phyloP scores from a whole-genome alignment of 2,797 vertebrate species.

The Pyrocephalus nanus region DNA sequence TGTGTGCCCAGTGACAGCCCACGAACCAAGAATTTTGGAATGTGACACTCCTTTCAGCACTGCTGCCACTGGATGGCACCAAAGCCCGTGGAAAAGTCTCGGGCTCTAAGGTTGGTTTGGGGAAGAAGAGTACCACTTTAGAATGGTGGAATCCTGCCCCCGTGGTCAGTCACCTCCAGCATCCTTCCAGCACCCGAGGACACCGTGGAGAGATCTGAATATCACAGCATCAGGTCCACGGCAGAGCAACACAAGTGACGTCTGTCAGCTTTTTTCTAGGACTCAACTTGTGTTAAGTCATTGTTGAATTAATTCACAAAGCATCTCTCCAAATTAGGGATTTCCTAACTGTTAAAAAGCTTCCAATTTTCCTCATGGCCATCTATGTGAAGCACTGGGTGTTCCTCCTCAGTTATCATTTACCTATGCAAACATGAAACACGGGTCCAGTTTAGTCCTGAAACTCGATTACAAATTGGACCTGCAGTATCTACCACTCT shows the following conservation, averaged over 20 bases:
- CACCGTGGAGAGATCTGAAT: neutral
- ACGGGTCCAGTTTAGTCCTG: neutral
- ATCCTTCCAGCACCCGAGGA: neutral
- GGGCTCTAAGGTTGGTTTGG: neutral
- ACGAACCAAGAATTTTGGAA: neutral
- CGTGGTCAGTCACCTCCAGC: neutral
- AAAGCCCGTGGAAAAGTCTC: constrained; percentile 20
- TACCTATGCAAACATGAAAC: neutral
- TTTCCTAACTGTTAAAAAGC: neutral
- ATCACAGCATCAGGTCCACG: neutral
- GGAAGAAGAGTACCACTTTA: neutral
- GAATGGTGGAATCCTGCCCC: neutral
- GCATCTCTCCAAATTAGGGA: neutral
- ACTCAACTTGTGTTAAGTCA: neutral
- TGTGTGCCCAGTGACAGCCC: rapidly evolving
- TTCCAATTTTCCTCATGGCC: neutral
- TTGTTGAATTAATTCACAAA: neutral
- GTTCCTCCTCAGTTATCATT: neutral
- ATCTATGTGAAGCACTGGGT: neutral
- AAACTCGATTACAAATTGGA: rapidly evolving
- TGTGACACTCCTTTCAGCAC: neutral
- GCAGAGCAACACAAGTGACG: neutral
- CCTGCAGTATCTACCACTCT: neutral
- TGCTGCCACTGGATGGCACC: constrained; percentile 62
- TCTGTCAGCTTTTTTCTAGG: neutral